Percentiles rank a stretch among this genome's conserved stretches.
Conservation (phyloP, 2,113 vertebrate species). For the Plestiodon gilberti region DNA sequence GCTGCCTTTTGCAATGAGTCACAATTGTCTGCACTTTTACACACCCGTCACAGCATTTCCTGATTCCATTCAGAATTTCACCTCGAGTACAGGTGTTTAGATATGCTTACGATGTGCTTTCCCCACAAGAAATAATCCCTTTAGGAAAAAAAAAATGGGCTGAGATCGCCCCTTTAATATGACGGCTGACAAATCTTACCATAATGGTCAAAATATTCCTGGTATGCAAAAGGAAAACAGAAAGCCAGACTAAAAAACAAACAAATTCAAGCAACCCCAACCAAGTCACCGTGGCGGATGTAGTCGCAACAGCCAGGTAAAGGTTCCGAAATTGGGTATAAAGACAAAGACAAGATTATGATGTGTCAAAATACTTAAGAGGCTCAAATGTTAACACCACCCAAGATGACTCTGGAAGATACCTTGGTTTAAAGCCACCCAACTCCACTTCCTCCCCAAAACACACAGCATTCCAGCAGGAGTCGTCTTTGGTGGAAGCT, state of each 20-base stretch:
- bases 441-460: not conserved
- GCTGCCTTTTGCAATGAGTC: not conserved
- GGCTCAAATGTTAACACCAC: constrained; percentile 39
- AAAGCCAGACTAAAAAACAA: not conserved
- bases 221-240: not conserved
- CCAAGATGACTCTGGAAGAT: constrained; percentile 49
- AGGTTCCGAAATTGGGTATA: constrained; percentile 46
- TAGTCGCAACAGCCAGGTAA: not conserved
- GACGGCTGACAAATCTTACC: not conserved
- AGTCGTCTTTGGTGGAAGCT: constrained; percentile 71
- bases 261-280: not conserved
- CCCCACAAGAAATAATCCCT: not conserved
- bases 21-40: not conserved
- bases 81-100: not conserved
- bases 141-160: not conserved
- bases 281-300: not conserved
- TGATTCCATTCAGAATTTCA: rapidly evolving
- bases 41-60: not conserved
- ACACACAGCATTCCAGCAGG: not conserved
- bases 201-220: not conserved
- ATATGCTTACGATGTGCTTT: not conserved
- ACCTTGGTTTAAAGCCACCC: constrained; percentile 17
- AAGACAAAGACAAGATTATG: constrained; percentile 39
- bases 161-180: rapidly evolving
- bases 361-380: not conserved